These are phyloP conservation scores for Euproctis similis DNA, from an alignment of 2,888 invertebrate genomes.

Conservation along the genomic window DNA sequence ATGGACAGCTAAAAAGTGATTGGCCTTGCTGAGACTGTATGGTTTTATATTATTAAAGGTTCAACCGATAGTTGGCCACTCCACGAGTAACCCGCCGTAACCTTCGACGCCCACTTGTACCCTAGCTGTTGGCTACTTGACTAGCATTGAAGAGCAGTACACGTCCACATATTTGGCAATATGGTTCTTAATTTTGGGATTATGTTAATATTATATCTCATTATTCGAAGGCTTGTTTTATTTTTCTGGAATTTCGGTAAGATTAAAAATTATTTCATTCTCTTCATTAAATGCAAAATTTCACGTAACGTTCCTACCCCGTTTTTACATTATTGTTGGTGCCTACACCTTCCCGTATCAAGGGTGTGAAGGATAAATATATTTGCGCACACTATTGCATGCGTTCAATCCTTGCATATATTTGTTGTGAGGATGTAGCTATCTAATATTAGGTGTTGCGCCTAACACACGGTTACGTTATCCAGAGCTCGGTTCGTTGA, in stretches of 20 bases:
- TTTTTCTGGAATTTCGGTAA: constrained; percentile 37
- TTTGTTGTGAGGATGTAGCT: constrained; percentile 4
- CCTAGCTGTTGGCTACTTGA: constrained; percentile 19
- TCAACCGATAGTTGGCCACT: constrained; percentile 7
- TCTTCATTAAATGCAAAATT: too few relatives aligned
- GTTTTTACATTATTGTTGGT: too few relatives aligned
- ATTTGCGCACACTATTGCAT: neutral
- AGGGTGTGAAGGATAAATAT: too few relatives aligned
- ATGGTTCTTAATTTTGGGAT: constrained; percentile 30
- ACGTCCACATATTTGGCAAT: constrained; percentile 25
- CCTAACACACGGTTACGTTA: constrained; percentile 18
- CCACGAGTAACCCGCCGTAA: constrained; percentile 25
- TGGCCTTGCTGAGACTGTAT: too few relatives aligned
- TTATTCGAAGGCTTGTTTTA: constrained; percentile 20
- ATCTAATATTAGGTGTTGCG: constrained; percentile 20
- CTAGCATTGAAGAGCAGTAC: constrained; percentile 26
- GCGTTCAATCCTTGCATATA: neutral
- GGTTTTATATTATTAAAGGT: neutral
- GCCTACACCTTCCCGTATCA: too few relatives aligned
- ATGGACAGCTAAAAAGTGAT: too few relatives aligned
- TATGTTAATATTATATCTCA: constrained; percentile 14
- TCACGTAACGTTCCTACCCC: too few relatives aligned
- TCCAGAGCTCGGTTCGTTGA: constrained; percentile 45
- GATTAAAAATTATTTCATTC: constrained; percentile 17
- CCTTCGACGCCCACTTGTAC: constrained; percentile 38